Evolutionary conservation across 2,113 vertebrate genomes (phyloP).

Genomic region (Hydropotes inermis): DNA sequence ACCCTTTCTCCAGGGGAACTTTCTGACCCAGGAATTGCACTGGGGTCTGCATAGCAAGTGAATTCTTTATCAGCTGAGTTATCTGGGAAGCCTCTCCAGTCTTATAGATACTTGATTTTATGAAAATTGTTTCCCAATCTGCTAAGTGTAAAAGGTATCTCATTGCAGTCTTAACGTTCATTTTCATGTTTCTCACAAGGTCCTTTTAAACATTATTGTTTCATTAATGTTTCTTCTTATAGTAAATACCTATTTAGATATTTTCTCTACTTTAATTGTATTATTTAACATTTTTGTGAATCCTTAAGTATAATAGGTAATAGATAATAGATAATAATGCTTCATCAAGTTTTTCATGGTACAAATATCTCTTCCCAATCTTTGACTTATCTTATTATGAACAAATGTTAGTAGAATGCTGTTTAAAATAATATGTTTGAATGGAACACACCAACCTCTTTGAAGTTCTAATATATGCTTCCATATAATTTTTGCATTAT

Average conservation of each 20-base stretch:
- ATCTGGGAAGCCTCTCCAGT: fast-evolving
- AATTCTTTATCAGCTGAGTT: neutral
- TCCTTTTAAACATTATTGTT: neutral
- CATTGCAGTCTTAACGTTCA: neutral
- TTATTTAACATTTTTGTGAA: neutral
- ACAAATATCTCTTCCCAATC: neutral
- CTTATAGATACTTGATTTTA: neutral
- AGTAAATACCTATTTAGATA: neutral
- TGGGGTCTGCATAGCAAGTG: neutral
- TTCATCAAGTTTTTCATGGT: neutral
- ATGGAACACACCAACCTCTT: neutral
- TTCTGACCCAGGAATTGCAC: neutral
- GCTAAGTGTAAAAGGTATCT: neutral
- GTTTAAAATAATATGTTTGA: neutral
- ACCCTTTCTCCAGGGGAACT: neutral
- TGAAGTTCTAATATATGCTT: neutral
- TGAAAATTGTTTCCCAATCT: neutral
- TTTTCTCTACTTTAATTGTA: neutral
- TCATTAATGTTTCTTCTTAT: neutral
- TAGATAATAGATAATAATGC: neutral
- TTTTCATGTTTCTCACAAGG: neutral
- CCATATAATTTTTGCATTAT: neutral
- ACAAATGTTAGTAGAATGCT: neutral
- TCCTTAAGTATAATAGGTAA: too few species aligned
- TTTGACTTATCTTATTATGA: neutral